phyloP scores from a whole-genome alignment of 2,113 vertebrate species.

The Octodon degus region DNA sequence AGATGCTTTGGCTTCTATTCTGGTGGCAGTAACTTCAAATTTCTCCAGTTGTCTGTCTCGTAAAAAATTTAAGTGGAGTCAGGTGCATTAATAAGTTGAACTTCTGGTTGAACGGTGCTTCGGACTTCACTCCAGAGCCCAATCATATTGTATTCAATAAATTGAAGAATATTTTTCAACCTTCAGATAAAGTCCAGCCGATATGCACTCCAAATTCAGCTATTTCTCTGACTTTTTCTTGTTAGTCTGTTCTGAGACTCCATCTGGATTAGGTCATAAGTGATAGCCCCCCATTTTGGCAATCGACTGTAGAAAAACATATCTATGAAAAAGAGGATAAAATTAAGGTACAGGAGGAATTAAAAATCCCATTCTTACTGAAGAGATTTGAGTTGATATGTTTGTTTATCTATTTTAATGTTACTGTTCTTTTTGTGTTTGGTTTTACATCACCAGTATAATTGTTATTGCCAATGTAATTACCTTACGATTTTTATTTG shows the following conservation, averaged over 20 bases:
- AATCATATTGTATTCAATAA: constrained; percentile 55
- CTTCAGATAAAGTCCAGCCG: constrained; percentile 25
- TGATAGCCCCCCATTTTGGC: neutral
- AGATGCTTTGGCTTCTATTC: constrained; percentile 42
- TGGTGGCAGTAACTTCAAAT: neutral
- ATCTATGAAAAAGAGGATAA: neutral
- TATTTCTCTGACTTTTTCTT: constrained; percentile 7
- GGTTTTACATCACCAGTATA: neutral
- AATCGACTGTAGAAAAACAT: neutral
- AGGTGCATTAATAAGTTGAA: constrained; percentile 69
- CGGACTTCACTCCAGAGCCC: constrained; percentile 55
- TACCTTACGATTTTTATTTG: neutral
- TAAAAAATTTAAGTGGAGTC: constrained; percentile 76
- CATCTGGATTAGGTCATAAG: neutral
- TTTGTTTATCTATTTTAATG: neutral
- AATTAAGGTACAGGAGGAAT: neutral
- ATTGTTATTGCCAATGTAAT: neutral
- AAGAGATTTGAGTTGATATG: neutral
- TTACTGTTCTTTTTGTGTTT: neutral
- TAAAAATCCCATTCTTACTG: neutral
- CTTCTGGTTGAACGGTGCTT: constrained; percentile 54
- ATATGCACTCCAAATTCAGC: neutral
- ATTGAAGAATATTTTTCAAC: constrained; percentile 45
- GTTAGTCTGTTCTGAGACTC: neutral
- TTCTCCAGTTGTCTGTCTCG: constrained; percentile 57